A percentile compares a stretch with the other conserved stretches of the same genome.
These are phyloP conservation scores for Papilio helenus DNA, from an alignment of 1,140 invertebrate species.

Conservation along the genomic window DNA sequence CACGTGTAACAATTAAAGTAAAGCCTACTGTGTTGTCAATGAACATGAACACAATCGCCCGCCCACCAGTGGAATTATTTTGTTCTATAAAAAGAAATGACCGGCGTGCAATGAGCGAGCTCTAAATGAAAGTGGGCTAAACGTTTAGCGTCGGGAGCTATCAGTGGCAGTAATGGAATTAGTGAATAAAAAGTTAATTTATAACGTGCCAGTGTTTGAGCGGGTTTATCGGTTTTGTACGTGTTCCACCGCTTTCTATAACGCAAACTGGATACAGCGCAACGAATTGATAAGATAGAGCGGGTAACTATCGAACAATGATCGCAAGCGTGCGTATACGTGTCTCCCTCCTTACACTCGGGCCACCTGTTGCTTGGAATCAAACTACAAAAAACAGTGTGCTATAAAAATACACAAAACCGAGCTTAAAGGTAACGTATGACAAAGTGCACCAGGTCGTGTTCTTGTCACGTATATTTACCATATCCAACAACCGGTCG, in stretches of 20 bases:
- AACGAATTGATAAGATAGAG: constrained; percentile 44
- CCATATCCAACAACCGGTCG: constrained; percentile 58
- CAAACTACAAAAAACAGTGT: constrained; percentile 1
- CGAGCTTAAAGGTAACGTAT: constrained; percentile 10
- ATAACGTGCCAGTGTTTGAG: constrained; percentile 21
- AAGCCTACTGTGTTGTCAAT: constrained; percentile 10
- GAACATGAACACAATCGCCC: not conserved
- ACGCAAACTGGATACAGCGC: constrained; percentile 36
- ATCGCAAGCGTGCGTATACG: constrained; percentile 1
- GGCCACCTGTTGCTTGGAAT: constrained; percentile 31
- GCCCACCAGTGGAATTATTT: not conserved
- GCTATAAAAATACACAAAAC: constrained; percentile 33
- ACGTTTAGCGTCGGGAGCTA: constrained; percentile 6
- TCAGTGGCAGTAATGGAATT: not conserved
- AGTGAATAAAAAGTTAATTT: not conserved
- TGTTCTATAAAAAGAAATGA: constrained; percentile 34
- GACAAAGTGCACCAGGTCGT: constrained; percentile 33
- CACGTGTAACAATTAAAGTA: constrained; percentile 33
- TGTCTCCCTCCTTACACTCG: constrained; percentile 19
- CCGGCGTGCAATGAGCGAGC: constrained; percentile 8
- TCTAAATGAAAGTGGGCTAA: not conserved
- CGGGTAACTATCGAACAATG: constrained; percentile 32
- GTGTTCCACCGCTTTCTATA: constrained; percentile 43
- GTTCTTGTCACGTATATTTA: constrained; percentile 61
- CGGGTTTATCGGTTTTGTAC: constrained; percentile 32